Conservation (phyloP, 2,113 vertebrate species). For the Oophaga pumilio region DNA sequence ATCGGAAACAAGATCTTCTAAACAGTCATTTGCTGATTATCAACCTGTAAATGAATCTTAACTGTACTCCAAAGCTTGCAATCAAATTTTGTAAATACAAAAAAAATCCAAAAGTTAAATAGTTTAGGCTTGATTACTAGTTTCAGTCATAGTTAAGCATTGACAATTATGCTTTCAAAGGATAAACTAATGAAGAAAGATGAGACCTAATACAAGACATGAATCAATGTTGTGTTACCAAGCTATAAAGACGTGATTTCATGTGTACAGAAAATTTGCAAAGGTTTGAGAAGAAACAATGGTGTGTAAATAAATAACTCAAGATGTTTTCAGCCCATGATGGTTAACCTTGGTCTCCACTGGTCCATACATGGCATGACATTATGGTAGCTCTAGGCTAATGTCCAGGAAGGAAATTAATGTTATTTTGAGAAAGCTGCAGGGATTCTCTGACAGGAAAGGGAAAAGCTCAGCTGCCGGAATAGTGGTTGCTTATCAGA, state of each 20-base stretch:
- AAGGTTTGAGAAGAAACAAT: neutral
- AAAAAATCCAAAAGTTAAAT: too few relatives aligned
- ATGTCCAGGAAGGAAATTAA: slow-evolving; percentile 51
- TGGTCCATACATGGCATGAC: slow-evolving; percentile 19
- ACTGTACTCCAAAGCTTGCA: too few relatives aligned
- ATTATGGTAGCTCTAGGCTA: slow-evolving; percentile 14
- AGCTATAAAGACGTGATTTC: neutral
- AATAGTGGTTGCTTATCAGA: slow-evolving; percentile 43
- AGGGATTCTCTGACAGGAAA: slow-evolving; percentile 57
- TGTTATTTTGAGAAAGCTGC: slow-evolving; percentile 60
- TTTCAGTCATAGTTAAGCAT: too few relatives aligned
- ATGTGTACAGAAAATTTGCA: neutral
- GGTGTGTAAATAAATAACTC: slow-evolving; percentile 10
- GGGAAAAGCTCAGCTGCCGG: slow-evolving; percentile 57
- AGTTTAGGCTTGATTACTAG: too few relatives aligned
- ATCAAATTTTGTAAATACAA: too few relatives aligned
- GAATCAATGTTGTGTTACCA: too few relatives aligned
- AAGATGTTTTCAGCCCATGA: slow-evolving; percentile 2
- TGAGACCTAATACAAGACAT: too few relatives aligned
- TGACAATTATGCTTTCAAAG: too few relatives aligned
- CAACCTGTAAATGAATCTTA: too few relatives aligned
- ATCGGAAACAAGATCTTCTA: too few relatives aligned
- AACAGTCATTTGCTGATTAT: too few relatives aligned
- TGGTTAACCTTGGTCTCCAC: slow-evolving; percentile 25
- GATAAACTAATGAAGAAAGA: too few relatives aligned